Conservation (phyloP, 2,888 invertebrate genomes). For the Notocelia uddmanniana region DNA sequence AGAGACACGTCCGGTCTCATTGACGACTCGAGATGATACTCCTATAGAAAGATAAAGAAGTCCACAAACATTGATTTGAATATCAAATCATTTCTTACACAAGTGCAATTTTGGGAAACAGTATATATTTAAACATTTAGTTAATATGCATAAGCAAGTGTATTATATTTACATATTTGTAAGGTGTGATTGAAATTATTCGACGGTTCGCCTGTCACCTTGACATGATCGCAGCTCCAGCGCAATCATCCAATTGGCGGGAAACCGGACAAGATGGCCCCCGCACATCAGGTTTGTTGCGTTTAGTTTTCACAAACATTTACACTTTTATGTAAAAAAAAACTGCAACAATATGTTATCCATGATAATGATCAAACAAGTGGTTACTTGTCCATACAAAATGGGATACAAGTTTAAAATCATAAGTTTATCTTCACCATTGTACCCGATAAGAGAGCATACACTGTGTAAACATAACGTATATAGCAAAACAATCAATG, state of each 20-base stretch:
- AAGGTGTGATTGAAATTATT: constrained; percentile 16
- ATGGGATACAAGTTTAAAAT: constrained; percentile 24
- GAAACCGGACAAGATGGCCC: constrained; percentile 73
- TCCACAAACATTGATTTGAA: no score
- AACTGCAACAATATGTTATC: not conserved
- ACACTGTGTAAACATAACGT: constrained; percentile 57
- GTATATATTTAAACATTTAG: no score
- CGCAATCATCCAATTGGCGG: constrained; percentile 80
- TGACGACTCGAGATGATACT: no score
- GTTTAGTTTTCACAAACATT: constrained; percentile 46
- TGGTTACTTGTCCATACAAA: not conserved
- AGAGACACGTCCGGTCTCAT: no score
- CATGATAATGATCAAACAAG: constrained; percentile 1
- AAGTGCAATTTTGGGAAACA: no score
- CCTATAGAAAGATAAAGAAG: no score
- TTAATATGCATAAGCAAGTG: not conserved
- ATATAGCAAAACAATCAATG: constrained; percentile 72
- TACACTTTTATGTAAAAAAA: constrained; percentile 3
- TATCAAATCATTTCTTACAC: no score
- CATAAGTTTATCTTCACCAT: constrained; percentile 32
- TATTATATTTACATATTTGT: not conserved
- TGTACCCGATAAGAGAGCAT: constrained; percentile 59
- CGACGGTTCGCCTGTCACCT: constrained; percentile 61
- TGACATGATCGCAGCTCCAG: constrained; percentile 71
- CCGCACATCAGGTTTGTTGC: constrained; percentile 48